phyloP scores from a whole-genome alignment of 1,140 invertebrate genomes.

The Copidosoma floridanum region DNA sequence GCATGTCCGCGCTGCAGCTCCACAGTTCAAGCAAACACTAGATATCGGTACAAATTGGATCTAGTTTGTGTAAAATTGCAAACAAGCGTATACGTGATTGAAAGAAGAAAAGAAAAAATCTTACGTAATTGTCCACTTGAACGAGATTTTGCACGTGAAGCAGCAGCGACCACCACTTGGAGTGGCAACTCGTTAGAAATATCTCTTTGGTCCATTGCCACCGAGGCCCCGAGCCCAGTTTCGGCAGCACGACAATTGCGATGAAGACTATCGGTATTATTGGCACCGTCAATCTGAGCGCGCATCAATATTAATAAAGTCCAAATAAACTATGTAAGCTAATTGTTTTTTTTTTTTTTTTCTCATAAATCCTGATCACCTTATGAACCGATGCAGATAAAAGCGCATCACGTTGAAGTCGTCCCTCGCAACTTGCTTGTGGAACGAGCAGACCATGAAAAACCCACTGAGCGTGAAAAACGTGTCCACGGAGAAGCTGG shows the following conservation, averaged over 20 bases:
- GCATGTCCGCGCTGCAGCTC: slow-evolving; percentile 53
- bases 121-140: slow-evolving; percentile 42
- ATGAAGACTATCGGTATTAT: slow-evolving; percentile 48
- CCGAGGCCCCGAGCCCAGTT: slow-evolving; percentile 48
- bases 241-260: slow-evolving; percentile 43
- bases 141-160: slow-evolving; percentile 64
- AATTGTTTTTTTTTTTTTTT: too few relatives aligned
- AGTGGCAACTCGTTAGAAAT: slow-evolving; percentile 42
- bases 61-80: too few relatives aligned
- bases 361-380: slow-evolving; percentile 28
- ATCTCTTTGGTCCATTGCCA: slow-evolving; percentile 41
- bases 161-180: slow-evolving; percentile 62
- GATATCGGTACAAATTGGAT: too few relatives aligned
- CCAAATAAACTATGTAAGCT: too few relatives aligned
- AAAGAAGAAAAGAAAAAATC: too few relatives aligned
- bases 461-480: slow-evolving; percentile 64
- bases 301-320: too few relatives aligned
- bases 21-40: slow-evolving; percentile 51
- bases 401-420: slow-evolving; percentile 43
- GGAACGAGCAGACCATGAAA: slow-evolving; percentile 59
- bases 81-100: too few relatives aligned
- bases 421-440: slow-evolving; percentile 51
- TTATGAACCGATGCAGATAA: slow-evolving; percentile 48
- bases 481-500: slow-evolving; percentile 56
- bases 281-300: slow-evolving; percentile 56